These are phyloP conservation scores for Scomber japonicus DNA, from an alignment of 2,113 vertebrate species.

Conservation along the genomic window DNA sequence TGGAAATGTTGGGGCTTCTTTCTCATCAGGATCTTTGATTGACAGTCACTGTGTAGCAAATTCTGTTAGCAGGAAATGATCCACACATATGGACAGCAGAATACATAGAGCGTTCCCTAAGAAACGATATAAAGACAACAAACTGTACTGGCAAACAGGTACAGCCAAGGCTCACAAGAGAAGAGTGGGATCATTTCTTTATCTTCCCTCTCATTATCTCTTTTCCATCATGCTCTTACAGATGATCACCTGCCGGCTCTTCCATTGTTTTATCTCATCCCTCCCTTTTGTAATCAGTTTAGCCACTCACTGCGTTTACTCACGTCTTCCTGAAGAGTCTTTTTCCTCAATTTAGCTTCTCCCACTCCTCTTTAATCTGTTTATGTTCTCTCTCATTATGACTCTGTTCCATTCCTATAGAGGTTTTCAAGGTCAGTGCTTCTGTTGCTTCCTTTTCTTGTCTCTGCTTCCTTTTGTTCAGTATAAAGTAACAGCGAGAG, in stretches of 20 bases:
- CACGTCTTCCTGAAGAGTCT: conserved; percentile 37
- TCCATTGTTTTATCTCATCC: conserved; percentile 56
- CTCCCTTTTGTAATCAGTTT: conserved; percentile 64
- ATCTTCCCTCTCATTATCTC: conserved; percentile 54
- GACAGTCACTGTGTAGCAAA: conserved; percentile 87
- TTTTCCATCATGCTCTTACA: conserved; percentile 48
- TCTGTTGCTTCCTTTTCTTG: conserved; percentile 15
- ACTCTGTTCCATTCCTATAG: conserved; percentile 44
- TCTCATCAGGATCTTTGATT: conserved; percentile 78
- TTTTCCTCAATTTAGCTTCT: conserved; percentile 32
- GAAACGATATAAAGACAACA: conserved; percentile 91
- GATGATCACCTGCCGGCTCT: conserved; percentile 56
- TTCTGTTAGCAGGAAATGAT: conserved; percentile 91
- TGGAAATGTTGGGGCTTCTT: conserved; percentile 85
- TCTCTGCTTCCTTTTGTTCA: conserved; percentile 46
- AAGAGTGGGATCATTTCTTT: conserved; percentile 31
- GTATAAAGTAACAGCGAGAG: conserved; percentile 62
- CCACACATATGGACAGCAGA: conserved; percentile 95
- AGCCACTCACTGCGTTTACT: conserved; percentile 52
- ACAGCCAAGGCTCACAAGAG: conserved; percentile 87
- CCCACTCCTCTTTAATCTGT: conserved; percentile 41
- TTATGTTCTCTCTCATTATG: conserved; percentile 47
- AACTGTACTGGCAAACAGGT: conserved; percentile 91
- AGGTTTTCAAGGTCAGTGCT: conserved; percentile 43
- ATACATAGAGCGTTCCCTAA: conserved; percentile 93